Base-by-base conservation (phyloP, 2,797 vertebrate genomes). In the Nyctalus aviator region DNA sequence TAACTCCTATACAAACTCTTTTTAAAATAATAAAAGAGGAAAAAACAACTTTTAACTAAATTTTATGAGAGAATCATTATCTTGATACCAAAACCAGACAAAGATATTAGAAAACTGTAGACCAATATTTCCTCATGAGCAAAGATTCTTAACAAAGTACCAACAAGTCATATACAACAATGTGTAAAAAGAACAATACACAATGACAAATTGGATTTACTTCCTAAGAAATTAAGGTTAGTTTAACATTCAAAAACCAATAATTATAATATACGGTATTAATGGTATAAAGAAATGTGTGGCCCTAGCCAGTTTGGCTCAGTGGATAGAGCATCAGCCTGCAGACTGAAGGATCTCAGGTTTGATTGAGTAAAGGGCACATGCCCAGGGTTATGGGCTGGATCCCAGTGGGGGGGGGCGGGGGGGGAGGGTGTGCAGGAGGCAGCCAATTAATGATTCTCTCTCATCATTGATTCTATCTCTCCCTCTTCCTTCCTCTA, bases 61-160 rank as follows among this genome's bases (percentile, higher is more conserved):
- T 57, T 85, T 81, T 71, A 76, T 83, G 84, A 83, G 7, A 37
- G 20, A 57, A 64, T 82, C n/a, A 53, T 77, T 87, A 53, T 41
- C 84, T 46, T 71, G 59, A 35, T 64, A 71, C 9, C 32, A 77
- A 94, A 88, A 88, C 27, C 32, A 86, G 35, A 72, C 20, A 69
- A 77, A 85, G 30, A 37, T 73, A 0, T 86, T 62, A 79, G 57
- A 81, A 87, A 93, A 68, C 12, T 68, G 3, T 9, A 64, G 50
- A 46, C 15, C 21, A 44, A 7, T 53, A 62, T 77, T 50, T 87
- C 32, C 44, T 78, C 30, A 30, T 77, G 53, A 90, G 21, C 64
- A 84, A 89, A 84, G 84, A 15, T 17, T 71, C 44, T 84, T 89
- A 72, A 84, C 23, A 84, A 93, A 90, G 90, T 78, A 30, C 9